These are phyloP conservation scores for Drosophila sp. DNA, from an alignment of 1,140 invertebrate genomes.

Conservation along the genomic window DNA sequence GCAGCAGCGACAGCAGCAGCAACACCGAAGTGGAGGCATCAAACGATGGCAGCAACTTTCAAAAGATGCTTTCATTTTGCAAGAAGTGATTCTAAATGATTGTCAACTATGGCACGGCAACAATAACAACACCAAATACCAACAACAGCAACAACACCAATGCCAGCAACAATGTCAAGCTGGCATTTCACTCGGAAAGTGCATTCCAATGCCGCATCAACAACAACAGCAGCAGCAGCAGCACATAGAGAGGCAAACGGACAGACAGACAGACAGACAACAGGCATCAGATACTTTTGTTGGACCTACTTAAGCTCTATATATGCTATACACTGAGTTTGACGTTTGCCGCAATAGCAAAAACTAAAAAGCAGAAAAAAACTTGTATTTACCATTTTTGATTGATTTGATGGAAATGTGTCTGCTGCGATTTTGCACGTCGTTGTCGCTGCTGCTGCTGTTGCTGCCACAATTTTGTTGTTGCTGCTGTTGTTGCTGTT, in stretches of 20 bases:
- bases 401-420: constrained; percentile 83
- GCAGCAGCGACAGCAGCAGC: constrained; percentile 14
- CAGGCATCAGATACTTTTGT: constrained; percentile 72
- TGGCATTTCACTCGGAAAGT: constrained; percentile 82
- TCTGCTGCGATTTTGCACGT: constrained; percentile 58
- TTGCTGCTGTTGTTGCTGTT: neutral
- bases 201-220: constrained; percentile 69
- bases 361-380: constrained; percentile 55
- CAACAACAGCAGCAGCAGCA: constrained; percentile 42
- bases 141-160: constrained; percentile 31
- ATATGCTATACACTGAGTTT: constrained; percentile 55
- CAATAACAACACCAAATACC: constrained; percentile 52
- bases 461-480: constrained; percentile 5
- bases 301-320: constrained; percentile 80
- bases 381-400: constrained; percentile 83
- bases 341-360: constrained; percentile 55
- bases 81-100: constrained; percentile 83
- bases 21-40: constrained; percentile 37
- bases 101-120: constrained; percentile 80
- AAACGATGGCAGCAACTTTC: constrained; percentile 73
- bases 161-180: constrained; percentile 70
- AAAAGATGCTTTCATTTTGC: constrained; percentile 83
- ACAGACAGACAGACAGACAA: constrained; percentile 34
- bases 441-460: constrained; percentile 13
- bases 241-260: constrained; percentile 29